Conservation (phyloP, 2,113 vertebrate genomes). For the zebrafish (Danio rerio) region DNA sequence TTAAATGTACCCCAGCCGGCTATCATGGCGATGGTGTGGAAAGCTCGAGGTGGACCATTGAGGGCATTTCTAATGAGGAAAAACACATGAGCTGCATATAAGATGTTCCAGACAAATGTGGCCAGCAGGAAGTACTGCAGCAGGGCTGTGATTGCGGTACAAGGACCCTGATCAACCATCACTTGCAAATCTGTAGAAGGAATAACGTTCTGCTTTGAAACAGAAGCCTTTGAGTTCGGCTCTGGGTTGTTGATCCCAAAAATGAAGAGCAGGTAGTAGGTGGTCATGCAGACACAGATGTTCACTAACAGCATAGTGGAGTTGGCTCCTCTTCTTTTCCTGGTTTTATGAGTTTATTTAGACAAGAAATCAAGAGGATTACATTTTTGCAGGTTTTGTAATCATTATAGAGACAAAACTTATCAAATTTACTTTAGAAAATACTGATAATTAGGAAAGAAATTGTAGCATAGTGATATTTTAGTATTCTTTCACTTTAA, state of each 20-base stretch:
- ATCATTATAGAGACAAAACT: too few relatives aligned
- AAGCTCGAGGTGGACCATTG: conserved; percentile 59
- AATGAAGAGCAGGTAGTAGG: conserved; percentile 79
- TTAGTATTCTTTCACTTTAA: too few relatives aligned
- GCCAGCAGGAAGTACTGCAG: conserved; percentile 77
- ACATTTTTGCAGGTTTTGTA: neutral
- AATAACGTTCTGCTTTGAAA: neutral
- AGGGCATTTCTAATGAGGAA: conserved; percentile 66
- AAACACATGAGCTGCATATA: conserved; percentile 70
- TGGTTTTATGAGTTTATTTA: conserved; percentile 40
- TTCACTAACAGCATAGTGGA: conserved; percentile 69
- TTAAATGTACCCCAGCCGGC: conserved; percentile 63
- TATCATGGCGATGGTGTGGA: conserved; percentile 49
- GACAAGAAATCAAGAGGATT: neutral
- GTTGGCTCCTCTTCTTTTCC: conserved; percentile 63
- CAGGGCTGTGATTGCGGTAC: conserved; percentile 60
- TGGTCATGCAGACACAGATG: conserved; percentile 74
- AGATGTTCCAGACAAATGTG: conserved; percentile 72
- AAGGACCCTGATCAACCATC: neutral
- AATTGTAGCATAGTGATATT: too few relatives aligned
- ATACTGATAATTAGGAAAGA: too few relatives aligned
- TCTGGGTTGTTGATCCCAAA: conserved; percentile 71
- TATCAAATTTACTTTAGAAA: too few relatives aligned
- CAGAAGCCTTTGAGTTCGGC: fast-evolving
- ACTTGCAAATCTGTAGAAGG: neutral